phyloP scores from a whole-genome alignment of 2,113 vertebrate species.

The Grallaria varia region DNA sequence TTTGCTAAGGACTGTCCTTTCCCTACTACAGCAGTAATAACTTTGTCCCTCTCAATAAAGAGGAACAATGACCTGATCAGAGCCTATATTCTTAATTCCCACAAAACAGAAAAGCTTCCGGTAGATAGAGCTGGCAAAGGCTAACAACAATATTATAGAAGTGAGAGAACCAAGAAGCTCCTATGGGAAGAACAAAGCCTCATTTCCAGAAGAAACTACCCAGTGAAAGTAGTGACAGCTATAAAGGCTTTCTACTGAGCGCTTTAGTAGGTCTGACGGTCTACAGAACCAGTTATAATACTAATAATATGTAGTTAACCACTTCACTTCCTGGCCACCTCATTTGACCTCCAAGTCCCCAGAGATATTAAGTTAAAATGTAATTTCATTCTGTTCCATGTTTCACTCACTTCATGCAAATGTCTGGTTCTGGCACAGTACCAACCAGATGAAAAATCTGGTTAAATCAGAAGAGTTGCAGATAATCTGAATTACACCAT shows the following conservation, averaged over 20 bases:
- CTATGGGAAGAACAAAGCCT: background rate
- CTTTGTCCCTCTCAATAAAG: background rate
- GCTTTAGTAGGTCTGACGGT: background rate
- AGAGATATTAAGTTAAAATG: background rate
- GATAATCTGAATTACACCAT: background rate
- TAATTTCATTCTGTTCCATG: background rate
- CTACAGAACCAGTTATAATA: background rate
- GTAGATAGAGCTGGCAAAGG: background rate
- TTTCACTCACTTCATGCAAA: background rate
- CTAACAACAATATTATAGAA: background rate
- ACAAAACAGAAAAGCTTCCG: background rate
- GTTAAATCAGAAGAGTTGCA: background rate
- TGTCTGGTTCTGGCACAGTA: background rate
- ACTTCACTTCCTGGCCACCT: background rate
- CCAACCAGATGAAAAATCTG: background rate
- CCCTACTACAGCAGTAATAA: too few species aligned
- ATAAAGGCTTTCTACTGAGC: background rate
- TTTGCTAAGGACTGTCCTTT: background rate
- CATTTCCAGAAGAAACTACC: background rate
- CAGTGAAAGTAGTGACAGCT: background rate
- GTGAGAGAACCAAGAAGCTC: background rate
- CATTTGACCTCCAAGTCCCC: background rate
- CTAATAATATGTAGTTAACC: background rate
- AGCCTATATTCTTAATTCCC: background rate
- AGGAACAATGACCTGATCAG: background rate